Evolutionary conservation across 2,888 invertebrate genomes (phyloP).

Genomic region (Timema podura): DNA sequence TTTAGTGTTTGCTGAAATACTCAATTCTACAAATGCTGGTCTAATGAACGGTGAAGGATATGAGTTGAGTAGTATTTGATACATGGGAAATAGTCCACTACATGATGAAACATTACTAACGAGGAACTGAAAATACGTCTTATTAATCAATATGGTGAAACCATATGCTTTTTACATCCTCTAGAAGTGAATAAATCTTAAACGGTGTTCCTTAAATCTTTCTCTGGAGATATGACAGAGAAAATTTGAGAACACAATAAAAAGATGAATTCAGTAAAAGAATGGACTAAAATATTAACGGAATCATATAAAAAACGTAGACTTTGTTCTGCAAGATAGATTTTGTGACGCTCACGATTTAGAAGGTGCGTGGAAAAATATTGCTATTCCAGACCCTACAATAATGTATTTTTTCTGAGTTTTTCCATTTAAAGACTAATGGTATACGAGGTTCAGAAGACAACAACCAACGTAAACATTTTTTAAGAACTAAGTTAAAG

Average conservation of each 20-base stretch:
- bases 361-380: neutral
- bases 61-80: neutral
- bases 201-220: neutral
- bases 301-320: neutral
- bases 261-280: neutral
- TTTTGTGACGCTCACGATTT: neutral
- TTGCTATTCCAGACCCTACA: neutral
- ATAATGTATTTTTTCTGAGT: neutral
- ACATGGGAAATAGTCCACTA: neutral
- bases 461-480: neutral
- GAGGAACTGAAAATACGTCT: neutral
- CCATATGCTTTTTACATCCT: neutral
- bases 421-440: neutral
- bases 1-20: slow-evolving; percentile 1
- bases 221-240: neutral
- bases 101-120: neutral
- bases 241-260: neutral
- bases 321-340: neutral
- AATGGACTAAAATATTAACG: neutral
- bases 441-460: neutral
- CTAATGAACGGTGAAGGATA: slow-evolving; percentile 3
- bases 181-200: neutral
- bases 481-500: neutral
- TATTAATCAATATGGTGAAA: slow-evolving; percentile 1
- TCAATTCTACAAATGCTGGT: neutral